Evolutionary conservation across 2,113 vertebrate genomes (phyloP).

Genomic region (Channa argus): DNA sequence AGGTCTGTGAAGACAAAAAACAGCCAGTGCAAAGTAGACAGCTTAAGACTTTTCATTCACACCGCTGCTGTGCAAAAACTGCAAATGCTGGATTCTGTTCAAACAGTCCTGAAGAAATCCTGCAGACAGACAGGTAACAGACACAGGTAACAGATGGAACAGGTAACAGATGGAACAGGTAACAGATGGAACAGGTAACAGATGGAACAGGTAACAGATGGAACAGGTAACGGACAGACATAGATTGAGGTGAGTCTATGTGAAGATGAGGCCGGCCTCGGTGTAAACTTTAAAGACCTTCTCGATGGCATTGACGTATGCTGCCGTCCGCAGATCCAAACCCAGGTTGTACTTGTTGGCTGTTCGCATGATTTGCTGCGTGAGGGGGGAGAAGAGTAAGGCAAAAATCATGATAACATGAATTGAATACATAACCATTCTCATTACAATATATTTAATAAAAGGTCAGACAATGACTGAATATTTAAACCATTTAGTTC

Average conservation of each 20-base stretch:
- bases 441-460: no score
- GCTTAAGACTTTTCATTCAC: not conserved
- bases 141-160: not conserved
- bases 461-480: no score
- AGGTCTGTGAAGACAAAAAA: not conserved
- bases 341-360: slow-evolving; percentile 96
- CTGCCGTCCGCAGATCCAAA: slow-evolving; percentile 95
- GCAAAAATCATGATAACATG: no score
- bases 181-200: no score
- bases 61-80: not conserved
- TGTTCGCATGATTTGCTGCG: slow-evolving; percentile 97
- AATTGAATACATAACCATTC: no score
- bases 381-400: not conserved
- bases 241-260: slow-evolving; percentile 74
- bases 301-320: slow-evolving; percentile 98
- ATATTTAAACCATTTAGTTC: no score
- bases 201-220: no score
- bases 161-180: no score
- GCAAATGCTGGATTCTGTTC: not conserved
- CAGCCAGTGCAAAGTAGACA: not conserved
- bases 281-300: slow-evolving; percentile 98
- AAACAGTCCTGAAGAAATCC: not conserved
- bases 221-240: not conserved
- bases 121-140: not conserved
- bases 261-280: slow-evolving; percentile 95